Percentiles rank a stretch among this genome's conserved stretches.
These are phyloP conservation scores for Gobiocypris rarus DNA, from an alignment of 2,113 vertebrate species.

Conservation along the genomic window DNA sequence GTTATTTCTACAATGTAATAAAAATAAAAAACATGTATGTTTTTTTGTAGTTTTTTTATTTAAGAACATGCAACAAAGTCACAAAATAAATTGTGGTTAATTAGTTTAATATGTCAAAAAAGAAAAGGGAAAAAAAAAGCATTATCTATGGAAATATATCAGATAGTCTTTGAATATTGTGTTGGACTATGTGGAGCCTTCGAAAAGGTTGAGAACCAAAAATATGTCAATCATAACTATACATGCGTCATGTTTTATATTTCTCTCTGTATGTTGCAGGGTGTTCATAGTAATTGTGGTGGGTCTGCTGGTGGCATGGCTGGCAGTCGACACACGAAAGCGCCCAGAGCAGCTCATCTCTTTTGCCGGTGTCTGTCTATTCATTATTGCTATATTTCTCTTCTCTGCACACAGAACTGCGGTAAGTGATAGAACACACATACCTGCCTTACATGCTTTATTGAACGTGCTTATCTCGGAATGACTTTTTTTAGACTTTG, in stretches of 20 bases:
- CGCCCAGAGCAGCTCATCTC: conserved; percentile 88
- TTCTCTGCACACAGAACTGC: conserved; percentile 82
- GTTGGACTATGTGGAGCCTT: not conserved
- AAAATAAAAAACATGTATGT: too few relatives aligned
- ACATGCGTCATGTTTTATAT: not conserved
- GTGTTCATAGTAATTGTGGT: conserved; percentile 73
- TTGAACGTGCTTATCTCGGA: conserved; percentile 56
- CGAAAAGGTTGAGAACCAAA: not conserved
- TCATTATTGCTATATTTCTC: conserved; percentile 81
- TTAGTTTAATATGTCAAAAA: too few relatives aligned
- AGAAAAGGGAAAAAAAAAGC: too few relatives aligned
- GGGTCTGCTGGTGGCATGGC: conserved; percentile 80
- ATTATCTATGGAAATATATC: not conserved
- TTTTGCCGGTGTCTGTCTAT: conserved; percentile 84
- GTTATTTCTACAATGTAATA: too few relatives aligned
- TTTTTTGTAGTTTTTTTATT: too few relatives aligned
- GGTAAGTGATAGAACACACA: conserved; percentile 72
- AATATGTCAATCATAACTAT: not conserved
- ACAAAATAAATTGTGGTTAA: too few relatives aligned
- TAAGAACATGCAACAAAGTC: too few relatives aligned
- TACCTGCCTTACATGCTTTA: conserved; percentile 33
- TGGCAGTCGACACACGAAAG: conserved; percentile 81
- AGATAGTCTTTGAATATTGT: not conserved
- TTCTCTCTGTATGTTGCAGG: conserved; percentile 71
- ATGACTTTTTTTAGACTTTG: conserved; percentile 57